A percentile compares a stretch with the other conserved stretches of the same genome.
Evolutionary conservation across 2,113 vertebrate species (phyloP).

Genomic region (Butastur rufipennis): DNA sequence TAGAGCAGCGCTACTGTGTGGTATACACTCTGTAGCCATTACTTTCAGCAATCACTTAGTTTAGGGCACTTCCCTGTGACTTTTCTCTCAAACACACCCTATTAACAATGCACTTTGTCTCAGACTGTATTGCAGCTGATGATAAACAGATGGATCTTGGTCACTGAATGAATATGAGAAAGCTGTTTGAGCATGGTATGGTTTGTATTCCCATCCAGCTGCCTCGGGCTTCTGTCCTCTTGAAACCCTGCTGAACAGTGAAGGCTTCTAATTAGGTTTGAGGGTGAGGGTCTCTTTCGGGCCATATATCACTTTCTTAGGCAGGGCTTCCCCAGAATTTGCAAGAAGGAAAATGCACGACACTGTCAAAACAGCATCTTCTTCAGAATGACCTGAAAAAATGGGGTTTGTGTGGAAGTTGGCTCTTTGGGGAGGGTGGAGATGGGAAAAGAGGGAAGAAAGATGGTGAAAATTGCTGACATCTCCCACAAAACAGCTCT

Average conservation of each 20-base stretch:
- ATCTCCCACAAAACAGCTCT: neutral
- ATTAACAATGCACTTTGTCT: constrained; percentile 51
- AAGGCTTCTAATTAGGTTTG: neutral
- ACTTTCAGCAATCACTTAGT: constrained; percentile 29
- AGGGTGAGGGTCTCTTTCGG: constrained; percentile 2
- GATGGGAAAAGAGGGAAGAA: neutral
- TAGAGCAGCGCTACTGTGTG: neutral
- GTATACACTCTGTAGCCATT: neutral
- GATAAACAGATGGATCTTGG: constrained; percentile 53
- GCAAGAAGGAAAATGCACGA: neutral
- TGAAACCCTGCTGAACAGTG: constrained; percentile 5
- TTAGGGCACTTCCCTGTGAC: constrained; percentile 7
- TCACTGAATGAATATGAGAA: constrained; percentile 14
- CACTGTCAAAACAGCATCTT: neutral
- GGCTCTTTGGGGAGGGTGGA: neutral
- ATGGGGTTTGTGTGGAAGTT: neutral
- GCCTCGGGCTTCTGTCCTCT: constrained; percentile 31
- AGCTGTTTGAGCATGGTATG: constrained; percentile 12
- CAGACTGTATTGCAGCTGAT: constrained; percentile 4
- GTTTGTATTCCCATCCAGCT: constrained; percentile 24
- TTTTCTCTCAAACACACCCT: constrained; percentile 14
- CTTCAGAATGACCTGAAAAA: neutral
- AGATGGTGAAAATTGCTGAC: neutral
- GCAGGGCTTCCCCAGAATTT: neutral
- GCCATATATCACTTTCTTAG: constrained; percentile 16